A percentile compares a stretch with the other conserved stretches of the same genome.
phyloP scores from a whole-genome alignment of 1,140 invertebrate genomes.

The Brachionus rotundiformis region DNA sequence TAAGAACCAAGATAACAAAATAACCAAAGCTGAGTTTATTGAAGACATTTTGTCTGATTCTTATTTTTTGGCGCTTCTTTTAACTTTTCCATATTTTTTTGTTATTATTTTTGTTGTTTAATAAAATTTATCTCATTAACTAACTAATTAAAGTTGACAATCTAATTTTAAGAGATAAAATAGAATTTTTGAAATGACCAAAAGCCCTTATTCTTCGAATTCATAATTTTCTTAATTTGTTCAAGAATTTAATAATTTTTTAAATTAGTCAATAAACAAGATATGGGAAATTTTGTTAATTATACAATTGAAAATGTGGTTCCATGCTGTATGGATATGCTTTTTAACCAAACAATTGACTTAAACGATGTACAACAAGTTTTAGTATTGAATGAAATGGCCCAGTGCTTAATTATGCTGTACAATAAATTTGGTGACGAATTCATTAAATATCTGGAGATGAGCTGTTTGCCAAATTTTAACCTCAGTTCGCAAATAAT shows the following conservation, averaged over 20 bases:
- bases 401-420: constrained; percentile 39
- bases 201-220: too few species aligned
- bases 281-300: constrained; percentile 48
- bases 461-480: constrained; percentile 64
- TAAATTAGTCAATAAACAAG: constrained; percentile 20
- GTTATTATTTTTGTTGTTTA: too few species aligned
- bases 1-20: too few species aligned
- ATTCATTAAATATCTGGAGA: constrained; percentile 64
- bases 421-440: constrained; percentile 62
- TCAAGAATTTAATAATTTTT: neutral
- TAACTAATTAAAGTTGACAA: too few species aligned
- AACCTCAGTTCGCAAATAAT: constrained; percentile 61
- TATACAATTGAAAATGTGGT: constrained; percentile 42
- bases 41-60: too few species aligned
- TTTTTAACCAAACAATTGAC: constrained; percentile 19
- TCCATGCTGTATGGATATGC: constrained; percentile 28
- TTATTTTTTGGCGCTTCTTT: too few species aligned
- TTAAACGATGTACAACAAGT: constrained; percentile 47
- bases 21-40: too few species aligned
- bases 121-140: too few species aligned
- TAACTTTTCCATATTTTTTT: too few species aligned
- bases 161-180: too few species aligned
- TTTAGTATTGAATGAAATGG: constrained; percentile 38
- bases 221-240: too few species aligned
- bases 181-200: too few species aligned